phyloP scores from a whole-genome alignment of 1,140 invertebrate species.

The Megalonaias nervosa region DNA sequence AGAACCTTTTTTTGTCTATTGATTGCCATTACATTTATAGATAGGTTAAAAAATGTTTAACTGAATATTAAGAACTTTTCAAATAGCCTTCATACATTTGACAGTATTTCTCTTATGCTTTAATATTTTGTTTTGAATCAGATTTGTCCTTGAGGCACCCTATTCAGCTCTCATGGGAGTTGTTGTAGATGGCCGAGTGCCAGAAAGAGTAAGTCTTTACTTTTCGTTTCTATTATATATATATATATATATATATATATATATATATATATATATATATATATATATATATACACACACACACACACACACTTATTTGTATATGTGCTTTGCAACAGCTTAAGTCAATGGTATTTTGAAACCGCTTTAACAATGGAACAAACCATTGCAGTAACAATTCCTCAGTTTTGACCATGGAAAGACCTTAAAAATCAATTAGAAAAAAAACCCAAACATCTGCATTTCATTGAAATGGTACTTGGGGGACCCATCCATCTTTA shows the following conservation, averaged over 20 bases:
- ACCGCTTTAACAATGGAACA: slow-evolving; percentile 1
- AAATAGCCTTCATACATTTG: background rate
- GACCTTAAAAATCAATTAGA: background rate
- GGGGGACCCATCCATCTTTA: too few relatives aligned
- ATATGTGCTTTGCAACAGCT: too few relatives aligned
- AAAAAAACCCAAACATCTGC: too few relatives aligned
- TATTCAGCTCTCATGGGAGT: slow-evolving; percentile 61
- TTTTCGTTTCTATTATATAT: background rate
- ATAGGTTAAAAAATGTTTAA: background rate
- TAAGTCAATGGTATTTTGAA: background rate
- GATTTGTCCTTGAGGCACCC: slow-evolving; percentile 53
- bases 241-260: too few relatives aligned
- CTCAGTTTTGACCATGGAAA: slow-evolving; percentile 4
- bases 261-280: too few relatives aligned
- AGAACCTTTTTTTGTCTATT: background rate
- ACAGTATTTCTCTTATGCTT: too few relatives aligned
- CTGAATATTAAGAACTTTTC: background rate
- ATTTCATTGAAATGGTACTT: too few relatives aligned
- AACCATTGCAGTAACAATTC: background rate
- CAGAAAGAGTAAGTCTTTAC: slow-evolving; percentile 49
- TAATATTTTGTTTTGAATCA: slow-evolving; percentile 12
- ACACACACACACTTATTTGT: too few relatives aligned
- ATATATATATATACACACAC: too few relatives aligned
- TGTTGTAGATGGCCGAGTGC: slow-evolving; percentile 57
- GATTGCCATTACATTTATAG: background rate